Percentiles rank a stretch among this genome's conserved stretches.
phyloP scores from a whole-genome alignment of 2,113 vertebrate species.

The Amphiprion percula region DNA sequence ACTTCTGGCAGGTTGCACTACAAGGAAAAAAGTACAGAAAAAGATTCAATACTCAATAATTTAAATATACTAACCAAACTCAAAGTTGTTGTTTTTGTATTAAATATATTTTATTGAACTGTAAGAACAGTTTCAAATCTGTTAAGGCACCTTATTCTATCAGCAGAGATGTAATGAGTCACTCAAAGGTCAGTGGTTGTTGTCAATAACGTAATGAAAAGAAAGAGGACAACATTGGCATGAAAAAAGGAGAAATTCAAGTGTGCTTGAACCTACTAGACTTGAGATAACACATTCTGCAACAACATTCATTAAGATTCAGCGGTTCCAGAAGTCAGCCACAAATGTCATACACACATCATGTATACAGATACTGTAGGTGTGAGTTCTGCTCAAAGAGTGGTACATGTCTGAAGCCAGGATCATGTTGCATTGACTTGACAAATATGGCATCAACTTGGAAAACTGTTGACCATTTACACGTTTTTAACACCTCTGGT shows the following conservation, averaged over 20 bases:
- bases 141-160: constrained; percentile 69
- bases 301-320: constrained; percentile 41
- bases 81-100: not conserved
- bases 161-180: constrained; percentile 36
- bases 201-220: constrained; percentile 57
- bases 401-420: constrained; percentile 1
- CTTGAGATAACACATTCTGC: constrained; percentile 1
- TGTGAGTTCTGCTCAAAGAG: not conserved
- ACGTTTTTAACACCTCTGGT: constrained; percentile 18
- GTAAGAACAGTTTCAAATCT: constrained; percentile 46
- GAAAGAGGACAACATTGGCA: constrained; percentile 29
- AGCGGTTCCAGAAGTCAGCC: not conserved
- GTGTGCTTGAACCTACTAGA: not conserved
- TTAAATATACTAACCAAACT: not conserved
- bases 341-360: not conserved
- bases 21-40: not conserved
- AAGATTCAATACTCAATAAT: not conserved
- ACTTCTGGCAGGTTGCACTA: not conserved
- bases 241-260: constrained; percentile 9
- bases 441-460: not conserved
- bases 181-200: constrained; percentile 15
- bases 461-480: not conserved
- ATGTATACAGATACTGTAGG: not conserved
- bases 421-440: constrained; percentile 2
- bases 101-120: constrained; percentile 63